Conservation (phyloP, 2,797 vertebrate genomes). For the Coregonus suidteri region DNA sequence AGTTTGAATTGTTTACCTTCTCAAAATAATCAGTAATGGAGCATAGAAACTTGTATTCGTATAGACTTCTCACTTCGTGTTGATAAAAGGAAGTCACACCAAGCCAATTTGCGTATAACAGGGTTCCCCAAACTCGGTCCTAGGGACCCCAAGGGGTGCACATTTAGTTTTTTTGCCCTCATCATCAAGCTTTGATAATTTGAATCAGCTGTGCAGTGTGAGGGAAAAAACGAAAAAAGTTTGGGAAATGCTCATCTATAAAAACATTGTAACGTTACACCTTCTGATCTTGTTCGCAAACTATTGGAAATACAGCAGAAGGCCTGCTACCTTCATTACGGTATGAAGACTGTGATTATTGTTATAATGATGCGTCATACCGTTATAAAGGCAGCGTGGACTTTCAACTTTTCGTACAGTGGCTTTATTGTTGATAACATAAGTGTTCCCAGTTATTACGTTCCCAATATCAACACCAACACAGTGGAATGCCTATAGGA, state of each 20-base stretch:
- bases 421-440: not conserved
- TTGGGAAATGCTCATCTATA: no score
- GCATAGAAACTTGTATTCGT: not conserved
- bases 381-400: not conserved
- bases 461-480: not conserved
- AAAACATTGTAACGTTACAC: no score
- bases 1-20: constrained; percentile 16
- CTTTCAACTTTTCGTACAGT: not conserved
- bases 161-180: no score
- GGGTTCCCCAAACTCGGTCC: not conserved
- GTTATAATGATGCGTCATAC: not conserved
- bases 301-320: not conserved
- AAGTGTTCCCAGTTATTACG: not conserved
- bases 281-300: not conserved
- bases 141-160: no score
- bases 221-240: no score
- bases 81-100: constrained; percentile 50
- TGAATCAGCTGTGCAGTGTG: no score
- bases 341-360: not conserved
- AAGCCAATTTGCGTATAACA: not conserved
- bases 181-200: no score
- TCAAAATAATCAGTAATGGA: constrained; percentile 8
- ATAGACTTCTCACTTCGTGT: not conserved
- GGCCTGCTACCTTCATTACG: not conserved
- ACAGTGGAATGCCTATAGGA: not conserved